Percentiles rank a stretch among this genome's conserved stretches.
Conservation (phyloP, 2,888 invertebrate species). For the Eupithecia exiguata region DNA sequence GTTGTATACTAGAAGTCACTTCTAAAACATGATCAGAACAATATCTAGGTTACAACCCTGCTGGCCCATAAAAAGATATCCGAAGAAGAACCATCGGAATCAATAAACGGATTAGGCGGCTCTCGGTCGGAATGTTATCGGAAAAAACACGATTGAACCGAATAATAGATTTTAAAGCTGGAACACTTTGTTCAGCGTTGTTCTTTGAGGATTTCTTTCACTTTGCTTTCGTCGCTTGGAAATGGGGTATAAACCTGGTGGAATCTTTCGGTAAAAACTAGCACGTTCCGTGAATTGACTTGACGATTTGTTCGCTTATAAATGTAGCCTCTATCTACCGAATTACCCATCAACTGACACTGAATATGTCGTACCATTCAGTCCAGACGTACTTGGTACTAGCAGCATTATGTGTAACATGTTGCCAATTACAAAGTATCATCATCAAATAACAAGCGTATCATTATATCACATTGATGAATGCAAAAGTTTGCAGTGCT, state of each 20-base stretch:
- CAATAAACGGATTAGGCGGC: constrained; percentile 49
- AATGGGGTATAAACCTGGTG: constrained; percentile 7
- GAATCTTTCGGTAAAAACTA: not conserved
- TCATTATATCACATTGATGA: not conserved
- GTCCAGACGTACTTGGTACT: no score
- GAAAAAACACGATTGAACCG: constrained; percentile 42
- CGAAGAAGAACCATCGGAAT: constrained; percentile 43
- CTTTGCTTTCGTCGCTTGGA: constrained; percentile 13
- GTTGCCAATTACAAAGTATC: no score
- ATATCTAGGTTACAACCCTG: constrained; percentile 37
- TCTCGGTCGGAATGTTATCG: constrained; percentile 39
- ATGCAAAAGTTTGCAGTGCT: not conserved
- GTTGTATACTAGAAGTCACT: not conserved
- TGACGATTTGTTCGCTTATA: not conserved
- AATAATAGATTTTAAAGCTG: constrained; percentile 44
- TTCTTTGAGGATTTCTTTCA: constrained; percentile 25
- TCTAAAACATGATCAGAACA: constrained; percentile 17
- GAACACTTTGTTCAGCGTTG: constrained; percentile 34
- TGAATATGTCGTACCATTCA: not conserved
- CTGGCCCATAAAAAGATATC: constrained; percentile 45
- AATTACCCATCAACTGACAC: not conserved
- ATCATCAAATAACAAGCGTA: no score
- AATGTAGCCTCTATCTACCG: not conserved
- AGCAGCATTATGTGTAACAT: no score
- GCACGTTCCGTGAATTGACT: not conserved